Percentiles rank a stretch among this genome's conserved stretches.
Conservation (phyloP, 2,797 vertebrate species). For the Onychomys torridus region DNA sequence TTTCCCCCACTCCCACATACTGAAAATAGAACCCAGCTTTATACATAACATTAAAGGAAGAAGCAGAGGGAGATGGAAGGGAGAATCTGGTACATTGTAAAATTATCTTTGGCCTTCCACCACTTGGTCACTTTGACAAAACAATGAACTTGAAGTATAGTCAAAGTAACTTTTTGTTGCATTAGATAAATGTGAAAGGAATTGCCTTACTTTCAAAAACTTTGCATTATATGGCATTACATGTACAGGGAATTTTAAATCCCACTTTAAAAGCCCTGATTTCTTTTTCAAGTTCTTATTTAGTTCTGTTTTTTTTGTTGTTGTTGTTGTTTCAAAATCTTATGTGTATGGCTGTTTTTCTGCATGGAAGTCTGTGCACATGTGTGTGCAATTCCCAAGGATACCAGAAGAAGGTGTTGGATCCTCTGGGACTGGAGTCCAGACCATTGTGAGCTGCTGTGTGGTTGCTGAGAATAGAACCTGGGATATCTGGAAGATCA, state of each 20-base stretch:
- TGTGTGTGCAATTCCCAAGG: neutral
- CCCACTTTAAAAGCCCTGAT: slow-evolving; percentile 3
- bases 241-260: slow-evolving; percentile 34
- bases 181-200: neutral
- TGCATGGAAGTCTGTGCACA: neutral
- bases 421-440: neutral
- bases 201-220: neutral
- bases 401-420: neutral
- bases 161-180: neutral
- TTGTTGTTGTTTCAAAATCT: neutral
- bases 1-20: slow-evolving; percentile 34
- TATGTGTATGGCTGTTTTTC: neutral
- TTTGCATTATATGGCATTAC: neutral
- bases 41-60: slow-evolving; percentile 70
- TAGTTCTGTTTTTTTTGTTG: neutral
- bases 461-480: neutral
- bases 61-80: slow-evolving; percentile 51
- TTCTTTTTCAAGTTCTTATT: slow-evolving; percentile 39
- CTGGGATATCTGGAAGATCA: neutral
- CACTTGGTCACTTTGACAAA: slow-evolving; percentile 35
- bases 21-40: slow-evolving; percentile 75
- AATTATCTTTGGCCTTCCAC: slow-evolving; percentile 54
- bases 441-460: neutral
- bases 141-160: neutral
- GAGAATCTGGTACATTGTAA: slow-evolving; percentile 47